phyloP scores from a whole-genome alignment of 2,888 invertebrate genomes.

The Cerceris rybyensis region DNA sequence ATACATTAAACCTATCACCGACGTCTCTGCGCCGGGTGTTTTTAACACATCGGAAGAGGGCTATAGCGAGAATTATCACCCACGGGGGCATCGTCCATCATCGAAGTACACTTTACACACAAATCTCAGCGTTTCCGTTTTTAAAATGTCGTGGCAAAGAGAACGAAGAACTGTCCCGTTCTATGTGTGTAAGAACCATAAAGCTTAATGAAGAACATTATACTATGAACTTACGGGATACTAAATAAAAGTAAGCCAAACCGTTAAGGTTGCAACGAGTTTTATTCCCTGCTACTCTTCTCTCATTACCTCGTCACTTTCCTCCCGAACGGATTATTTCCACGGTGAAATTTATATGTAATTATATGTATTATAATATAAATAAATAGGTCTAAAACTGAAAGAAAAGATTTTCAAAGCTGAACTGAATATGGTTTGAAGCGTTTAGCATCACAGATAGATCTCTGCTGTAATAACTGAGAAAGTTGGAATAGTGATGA shows the following conservation, averaged over 20 bases:
- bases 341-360: no score
- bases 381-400: no score
- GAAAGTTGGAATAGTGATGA: no score
- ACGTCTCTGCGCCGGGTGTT: constrained; percentile 23
- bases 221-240: constrained; percentile 81
- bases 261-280: constrained; percentile 69
- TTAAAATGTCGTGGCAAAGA: constrained; percentile 76
- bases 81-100: constrained; percentile 54
- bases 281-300: constrained; percentile 11
- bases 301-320: not conserved
- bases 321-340: not conserved
- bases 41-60: constrained; percentile 29
- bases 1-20: constrained; percentile 13
- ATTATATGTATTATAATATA: no score
- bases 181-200: constrained; percentile 81
- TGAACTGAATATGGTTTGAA: no score
- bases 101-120: constrained; percentile 65
- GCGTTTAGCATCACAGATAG: no score
- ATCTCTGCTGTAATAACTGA: no score
- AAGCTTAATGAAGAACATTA: constrained; percentile 81
- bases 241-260: constrained; percentile 82
- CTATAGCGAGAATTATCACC: constrained; percentile 31
- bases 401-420: no score
- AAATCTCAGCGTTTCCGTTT: constrained; percentile 69
- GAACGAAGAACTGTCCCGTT: constrained; percentile 74